A percentile compares a stretch with the other conserved stretches of the same genome.
Conservation (phyloP, 2,113 vertebrate genomes). For the Phoenicopterus ruber region DNA sequence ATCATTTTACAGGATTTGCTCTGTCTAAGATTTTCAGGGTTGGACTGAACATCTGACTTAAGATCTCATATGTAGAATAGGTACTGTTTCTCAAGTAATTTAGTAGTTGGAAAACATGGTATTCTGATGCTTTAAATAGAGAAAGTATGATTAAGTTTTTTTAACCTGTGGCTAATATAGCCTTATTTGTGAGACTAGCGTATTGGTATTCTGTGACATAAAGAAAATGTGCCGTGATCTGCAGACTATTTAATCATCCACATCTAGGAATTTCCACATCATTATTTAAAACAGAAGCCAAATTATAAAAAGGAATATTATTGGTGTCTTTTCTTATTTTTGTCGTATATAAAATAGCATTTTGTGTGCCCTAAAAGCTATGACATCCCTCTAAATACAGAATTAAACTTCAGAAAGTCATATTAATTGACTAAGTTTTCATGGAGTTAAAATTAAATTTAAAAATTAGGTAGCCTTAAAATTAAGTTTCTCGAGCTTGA, state of each 20-base stretch:
- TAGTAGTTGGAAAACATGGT: neutral
- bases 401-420: neutral
- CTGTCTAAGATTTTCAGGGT: neutral
- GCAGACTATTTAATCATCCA: neutral
- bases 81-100: neutral
- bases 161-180: neutral
- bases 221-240: neutral
- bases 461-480: neutral
- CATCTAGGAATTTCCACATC: neutral
- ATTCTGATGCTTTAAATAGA: neutral
- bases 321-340: neutral
- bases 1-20: neutral
- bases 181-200: neutral
- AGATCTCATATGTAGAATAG: neutral
- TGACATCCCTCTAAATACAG: neutral
- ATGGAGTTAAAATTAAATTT: neutral
- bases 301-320: neutral
- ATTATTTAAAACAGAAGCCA: neutral
- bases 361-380: neutral
- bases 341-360: neutral
- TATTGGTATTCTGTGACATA: neutral
- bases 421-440: neutral
- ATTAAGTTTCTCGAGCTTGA: neutral
- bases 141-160: accelerated
- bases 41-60: neutral